phyloP scores from a whole-genome alignment of 2,888 invertebrate species.

The Dastarcus helophoroides region DNA sequence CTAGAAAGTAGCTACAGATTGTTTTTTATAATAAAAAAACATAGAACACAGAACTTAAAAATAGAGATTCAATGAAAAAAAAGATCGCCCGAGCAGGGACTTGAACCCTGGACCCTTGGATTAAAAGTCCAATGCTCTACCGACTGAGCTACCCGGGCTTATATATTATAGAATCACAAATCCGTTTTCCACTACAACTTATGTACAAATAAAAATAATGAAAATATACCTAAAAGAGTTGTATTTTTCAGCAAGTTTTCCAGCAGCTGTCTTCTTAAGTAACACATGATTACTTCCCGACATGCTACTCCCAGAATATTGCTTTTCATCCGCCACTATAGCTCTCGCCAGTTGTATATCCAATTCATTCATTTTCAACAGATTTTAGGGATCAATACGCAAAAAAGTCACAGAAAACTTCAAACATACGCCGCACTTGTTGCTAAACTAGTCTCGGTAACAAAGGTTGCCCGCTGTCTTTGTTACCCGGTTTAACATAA shows the following conservation, averaged over 20 bases:
- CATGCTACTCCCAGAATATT: conserved; percentile 40
- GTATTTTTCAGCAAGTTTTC: conserved; percentile 23
- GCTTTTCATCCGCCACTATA: conserved; percentile 47
- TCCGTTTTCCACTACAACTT: neutral
- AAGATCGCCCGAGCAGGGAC: conserved; percentile 53
- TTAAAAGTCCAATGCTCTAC: conserved; percentile 64
- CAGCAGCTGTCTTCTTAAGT: conserved; percentile 49
- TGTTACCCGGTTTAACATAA: too few relatives aligned
- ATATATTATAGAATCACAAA: neutral
- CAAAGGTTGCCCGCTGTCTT: too few relatives aligned
- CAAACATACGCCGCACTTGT: too few relatives aligned
- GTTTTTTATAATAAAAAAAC: too few relatives aligned
- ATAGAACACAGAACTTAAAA: too few relatives aligned
- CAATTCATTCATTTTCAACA: conserved; percentile 62
- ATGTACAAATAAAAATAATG: neutral
- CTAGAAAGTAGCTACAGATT: too few relatives aligned
- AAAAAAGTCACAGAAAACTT: too few relatives aligned
- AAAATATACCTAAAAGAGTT: conserved; percentile 25
- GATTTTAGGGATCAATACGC: too few relatives aligned
- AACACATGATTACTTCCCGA: conserved; percentile 51
- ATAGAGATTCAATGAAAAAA: too few relatives aligned
- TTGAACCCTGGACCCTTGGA: conserved; percentile 66
- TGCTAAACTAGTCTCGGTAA: too few relatives aligned
- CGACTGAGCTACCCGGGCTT: conserved; percentile 58
- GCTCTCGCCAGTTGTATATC: conserved; percentile 63